These are phyloP conservation scores for Copidosoma floridanum DNA, from an alignment of 1,140 invertebrate genomes.

Conservation along the genomic window DNA sequence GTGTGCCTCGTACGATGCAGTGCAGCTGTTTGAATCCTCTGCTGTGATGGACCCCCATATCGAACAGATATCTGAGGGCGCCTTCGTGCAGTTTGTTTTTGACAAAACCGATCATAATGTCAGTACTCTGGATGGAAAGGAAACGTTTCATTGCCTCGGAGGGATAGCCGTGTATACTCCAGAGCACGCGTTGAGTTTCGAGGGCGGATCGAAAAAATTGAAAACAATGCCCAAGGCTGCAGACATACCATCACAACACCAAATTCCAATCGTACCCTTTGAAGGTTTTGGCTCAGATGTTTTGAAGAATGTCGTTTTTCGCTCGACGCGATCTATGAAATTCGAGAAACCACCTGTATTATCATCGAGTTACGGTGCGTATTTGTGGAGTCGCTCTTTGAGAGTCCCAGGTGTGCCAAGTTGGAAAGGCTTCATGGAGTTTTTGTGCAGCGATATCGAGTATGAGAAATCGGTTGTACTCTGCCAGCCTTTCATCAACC, in stretches of 20 bases:
- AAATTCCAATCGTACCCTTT: not conserved
- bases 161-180: conserved; percentile 24
- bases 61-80: conserved; percentile 10
- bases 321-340: not conserved
- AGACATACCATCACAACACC: not conserved
- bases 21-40: conserved; percentile 34
- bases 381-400: conserved; percentile 8
- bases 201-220: not conserved
- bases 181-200: not conserved
- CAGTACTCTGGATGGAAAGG: conserved; percentile 25
- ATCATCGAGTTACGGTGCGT: not conserved
- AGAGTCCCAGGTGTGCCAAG: not conserved
- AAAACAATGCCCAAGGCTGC: not conserved
- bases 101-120: conserved; percentile 45
- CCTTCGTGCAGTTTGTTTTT: conserved; percentile 40
- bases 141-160: conserved; percentile 28
- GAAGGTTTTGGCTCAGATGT: no score
- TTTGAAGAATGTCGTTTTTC: no score
- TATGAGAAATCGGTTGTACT: not conserved
- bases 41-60: conserved; percentile 30
- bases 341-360: no score
- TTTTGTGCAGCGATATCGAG: not conserved
- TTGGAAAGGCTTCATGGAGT: conserved; percentile 25
- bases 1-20: conserved; percentile 22
- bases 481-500: conserved; percentile 29